These are phyloP conservation scores for Cotesia chilonis DNA, from an alignment of 1,140 invertebrate species.

Conservation along the genomic window DNA sequence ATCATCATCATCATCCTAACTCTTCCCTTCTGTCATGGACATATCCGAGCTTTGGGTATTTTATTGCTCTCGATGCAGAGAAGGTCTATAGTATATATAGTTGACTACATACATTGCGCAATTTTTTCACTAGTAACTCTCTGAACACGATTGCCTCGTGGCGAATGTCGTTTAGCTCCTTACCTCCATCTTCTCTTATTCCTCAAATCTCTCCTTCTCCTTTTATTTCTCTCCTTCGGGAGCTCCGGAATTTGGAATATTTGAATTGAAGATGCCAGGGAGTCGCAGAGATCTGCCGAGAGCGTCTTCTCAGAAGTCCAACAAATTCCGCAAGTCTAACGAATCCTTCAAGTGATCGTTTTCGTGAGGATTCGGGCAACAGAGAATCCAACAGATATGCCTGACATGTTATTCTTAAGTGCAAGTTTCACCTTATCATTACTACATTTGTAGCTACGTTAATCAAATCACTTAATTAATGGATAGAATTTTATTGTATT, in stretches of 20 bases:
- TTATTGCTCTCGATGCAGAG: background rate
- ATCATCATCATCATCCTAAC: background rate
- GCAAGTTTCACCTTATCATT: background rate
- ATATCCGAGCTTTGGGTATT: conserved; percentile 6
- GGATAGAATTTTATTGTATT: no score
- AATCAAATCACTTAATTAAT: no score
- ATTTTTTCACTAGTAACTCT: conserved; percentile 3
- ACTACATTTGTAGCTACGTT: no score
- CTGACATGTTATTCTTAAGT: conserved; percentile 13
- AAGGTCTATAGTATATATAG: no score
- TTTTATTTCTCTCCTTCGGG: background rate
- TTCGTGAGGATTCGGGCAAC: background rate
- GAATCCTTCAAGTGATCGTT: conserved; percentile 22
- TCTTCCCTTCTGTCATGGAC: background rate
- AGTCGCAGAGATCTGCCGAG: conserved; percentile 1
- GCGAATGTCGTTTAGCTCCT: conserved; percentile 34
- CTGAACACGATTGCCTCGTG: conserved; percentile 25
- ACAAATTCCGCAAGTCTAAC: conserved; percentile 29
- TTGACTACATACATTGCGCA: conserved; percentile 1
- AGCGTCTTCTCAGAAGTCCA: conserved; percentile 22
- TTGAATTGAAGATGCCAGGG: conserved; percentile 8
- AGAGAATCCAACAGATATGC: conserved; percentile 5
- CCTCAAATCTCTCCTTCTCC: background rate
- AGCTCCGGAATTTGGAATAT: conserved; percentile 26
- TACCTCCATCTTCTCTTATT: background rate